Base-by-base conservation (phyloP, 2,797 vertebrate genomes). In the Poecilia velifera region DNA sequence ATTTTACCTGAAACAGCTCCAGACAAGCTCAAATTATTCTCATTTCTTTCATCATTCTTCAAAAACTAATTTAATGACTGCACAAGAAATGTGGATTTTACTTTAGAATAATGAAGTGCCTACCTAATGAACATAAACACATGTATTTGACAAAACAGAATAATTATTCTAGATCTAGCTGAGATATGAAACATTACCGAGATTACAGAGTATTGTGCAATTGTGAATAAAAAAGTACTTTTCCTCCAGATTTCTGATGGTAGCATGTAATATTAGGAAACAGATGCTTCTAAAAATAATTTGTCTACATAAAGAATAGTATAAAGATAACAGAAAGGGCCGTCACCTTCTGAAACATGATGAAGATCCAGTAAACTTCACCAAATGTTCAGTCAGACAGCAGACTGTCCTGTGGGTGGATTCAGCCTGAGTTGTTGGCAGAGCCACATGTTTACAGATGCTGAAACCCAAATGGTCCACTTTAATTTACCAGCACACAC, bases 401-500 rank as follows among this genome's bases (percentile, higher is more conserved):
- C 75, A 36, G 72, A 28, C 74, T n/a, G 16, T 66, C 47, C 59
- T 79, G 86, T 82, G 82, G 83, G 80, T 73, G 82, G 84, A 77
- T 86, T 84, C 77, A 76, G 76, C 51, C 43, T 31, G 82, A 78
- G 81, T 82, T 79, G 79, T 83, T 84, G 72, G 80, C 73, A 74
- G 82, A 76, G 59, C 78, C 87, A 83, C 76, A 86, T 73, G 43
- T 73, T 73, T 74, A 59, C 78, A 79, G 76, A 76, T 77, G 80
- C 71, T 83, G 66, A 75, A 73, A 43, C 36, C 72, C 70, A 79
- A 87, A 80, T 43, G 78, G 55, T 25, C 20, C 55, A 9, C 16
- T 74, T 51, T 20, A 72, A 68, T 36, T 66, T 66, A 66, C 6
- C 59, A 34, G 28, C 34, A 64, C 31, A 36, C 62, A 36, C 16